Percentiles rank a stretch among this genome's conserved stretches.
Conservation (phyloP, 2,797 vertebrate species). For the Coendou prehensilis region DNA sequence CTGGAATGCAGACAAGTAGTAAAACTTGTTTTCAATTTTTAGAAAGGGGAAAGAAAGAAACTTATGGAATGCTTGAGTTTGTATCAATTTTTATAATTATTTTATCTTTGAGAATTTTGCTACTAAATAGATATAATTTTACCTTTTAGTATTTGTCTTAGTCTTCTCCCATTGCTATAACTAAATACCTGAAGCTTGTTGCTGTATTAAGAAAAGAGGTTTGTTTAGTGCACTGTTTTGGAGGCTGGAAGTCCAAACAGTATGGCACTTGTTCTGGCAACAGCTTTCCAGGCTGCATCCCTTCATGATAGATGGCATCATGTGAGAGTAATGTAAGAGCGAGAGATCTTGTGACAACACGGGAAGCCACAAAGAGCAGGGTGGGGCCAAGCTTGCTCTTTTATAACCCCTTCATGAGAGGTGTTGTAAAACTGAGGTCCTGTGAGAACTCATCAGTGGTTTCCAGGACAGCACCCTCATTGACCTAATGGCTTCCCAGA, state of each 20-base stretch:
- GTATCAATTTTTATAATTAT: constrained; percentile 13
- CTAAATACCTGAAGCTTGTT: not conserved
- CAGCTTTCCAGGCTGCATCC: not conserved
- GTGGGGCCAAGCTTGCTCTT: not conserved
- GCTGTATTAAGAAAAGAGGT: not conserved
- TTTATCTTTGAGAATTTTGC: constrained; percentile 50
- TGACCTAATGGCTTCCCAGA: not conserved
- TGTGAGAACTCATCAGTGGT: not conserved
- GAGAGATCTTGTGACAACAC: not conserved
- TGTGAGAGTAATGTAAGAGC: too few species aligned
- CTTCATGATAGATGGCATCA: not conserved
- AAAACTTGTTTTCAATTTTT: constrained; percentile 24
- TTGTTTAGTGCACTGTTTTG: not conserved
- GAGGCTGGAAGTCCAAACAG: not conserved
- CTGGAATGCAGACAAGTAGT: not conserved
- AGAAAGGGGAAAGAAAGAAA: constrained; percentile 22
- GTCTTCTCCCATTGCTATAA: not conserved
- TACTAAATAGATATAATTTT: constrained; percentile 23
- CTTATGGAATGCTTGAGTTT: not conserved
- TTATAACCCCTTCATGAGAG: not conserved
- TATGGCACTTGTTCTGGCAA: not conserved
- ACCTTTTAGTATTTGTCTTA: not conserved
- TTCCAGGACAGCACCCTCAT: not conserved
- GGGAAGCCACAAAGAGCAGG: not conserved
- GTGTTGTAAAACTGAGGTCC: not conserved